Evolutionary conservation across 1,140 invertebrate genomes (phyloP).

Genomic region (Sitodiplosis mosellana): DNA sequence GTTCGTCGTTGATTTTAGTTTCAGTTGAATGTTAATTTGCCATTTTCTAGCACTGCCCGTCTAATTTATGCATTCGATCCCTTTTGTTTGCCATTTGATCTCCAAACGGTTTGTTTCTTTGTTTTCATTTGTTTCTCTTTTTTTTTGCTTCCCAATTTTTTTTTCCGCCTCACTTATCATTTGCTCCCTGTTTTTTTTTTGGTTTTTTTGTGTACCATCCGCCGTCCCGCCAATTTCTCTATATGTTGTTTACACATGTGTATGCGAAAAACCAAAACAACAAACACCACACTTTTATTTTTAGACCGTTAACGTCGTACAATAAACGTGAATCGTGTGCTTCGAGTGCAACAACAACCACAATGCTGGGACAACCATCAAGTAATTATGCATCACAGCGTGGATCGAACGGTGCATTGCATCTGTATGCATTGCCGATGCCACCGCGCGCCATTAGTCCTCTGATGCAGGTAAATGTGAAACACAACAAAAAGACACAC

Average conservation of each 20-base stretch:
- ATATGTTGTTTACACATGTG: neutral
- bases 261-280: neutral
- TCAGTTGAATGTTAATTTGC: too few species aligned
- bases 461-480: slow-evolving; percentile 17
- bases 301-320: slow-evolving; percentile 21
- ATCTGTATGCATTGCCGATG: slow-evolving; percentile 15
- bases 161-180: neutral
- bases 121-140: too few species aligned
- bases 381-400: slow-evolving; percentile 9
- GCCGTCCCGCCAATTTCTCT: neutral
- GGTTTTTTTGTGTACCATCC: neutral
- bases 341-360: slow-evolving; percentile 23
- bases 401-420: slow-evolving; percentile 21
- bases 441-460: slow-evolving; percentile 20
- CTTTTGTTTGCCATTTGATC: too few species aligned
- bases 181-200: neutral
- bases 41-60: too few species aligned
- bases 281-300: neutral
- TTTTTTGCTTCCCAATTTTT: too few species aligned
- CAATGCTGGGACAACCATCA: slow-evolving; percentile 17
- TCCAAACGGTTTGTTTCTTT: too few species aligned
- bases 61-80: too few species aligned
- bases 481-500: too few species aligned
- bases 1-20: too few species aligned
- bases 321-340: slow-evolving; percentile 22